Evolutionary conservation across 1,140 invertebrate species (phyloP), one percentile per base, ranked within the genome.

Genomic region (Sesamia nonagrioides): DNA sequence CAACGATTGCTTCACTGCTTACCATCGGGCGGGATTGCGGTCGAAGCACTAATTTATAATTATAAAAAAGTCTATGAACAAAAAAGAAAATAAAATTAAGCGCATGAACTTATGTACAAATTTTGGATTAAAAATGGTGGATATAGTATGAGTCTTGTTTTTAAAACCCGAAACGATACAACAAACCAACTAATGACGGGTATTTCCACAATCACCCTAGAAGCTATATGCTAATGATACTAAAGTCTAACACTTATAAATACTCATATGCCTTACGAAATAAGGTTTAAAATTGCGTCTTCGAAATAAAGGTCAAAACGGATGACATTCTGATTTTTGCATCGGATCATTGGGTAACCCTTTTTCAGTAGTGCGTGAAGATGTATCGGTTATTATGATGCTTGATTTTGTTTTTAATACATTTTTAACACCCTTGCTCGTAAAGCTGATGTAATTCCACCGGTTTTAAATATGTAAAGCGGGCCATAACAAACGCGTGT

Each of bases 331-430:
- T 37, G 50, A 58, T 56, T 72, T 33, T 56, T 37, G 50, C 18
- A 54, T 72, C 50, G 69, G 35, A 56, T 72, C 50, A 72, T 72
- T 72, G 50, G 11, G 37, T 72, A 72, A 72, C 69, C 50, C 69
- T 72, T 72, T 40, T 54, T 37, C 52, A 40, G 17, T 52, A 72
- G 69, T 13, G 69, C 69, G 52, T 72, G 69, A 72, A 56, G 69
- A 58, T 72, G 18, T 50, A 35, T 50, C 15, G 35, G 37, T 1
- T 63, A 61, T 17, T 5, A 18, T 33, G 37, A 40, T 35, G n/a
- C 4, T 15, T 63, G 60, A 18, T 17, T 8, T 5, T 13, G 9
- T 11, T 11, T 45, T 45, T 45, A 45, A 45, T 45, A 45, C 42
- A 45, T 11, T 45, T n/a, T n/a, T n/a, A n/a, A n/a, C n/a, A n/a